A percentile compares a stretch with the other conserved stretches of the same genome.
phyloP scores from a whole-genome alignment of 2,888 invertebrate genomes.

The Acrocyrtus sp. region DNA sequence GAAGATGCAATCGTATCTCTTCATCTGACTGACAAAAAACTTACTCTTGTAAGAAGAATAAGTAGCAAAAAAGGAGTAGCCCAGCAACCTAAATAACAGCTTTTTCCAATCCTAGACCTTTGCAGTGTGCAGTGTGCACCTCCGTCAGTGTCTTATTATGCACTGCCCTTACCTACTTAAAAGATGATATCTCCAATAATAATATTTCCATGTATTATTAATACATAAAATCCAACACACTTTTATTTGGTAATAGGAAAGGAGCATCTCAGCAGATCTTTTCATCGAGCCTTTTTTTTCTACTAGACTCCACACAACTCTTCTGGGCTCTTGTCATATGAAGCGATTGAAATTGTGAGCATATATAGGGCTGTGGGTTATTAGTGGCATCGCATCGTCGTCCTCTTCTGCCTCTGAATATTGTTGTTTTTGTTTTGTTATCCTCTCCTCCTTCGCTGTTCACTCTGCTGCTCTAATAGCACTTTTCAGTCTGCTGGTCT shows the following conservation, averaged over 20 bases:
- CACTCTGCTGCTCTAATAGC: no score
- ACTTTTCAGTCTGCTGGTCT: no score
- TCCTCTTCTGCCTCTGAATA: no score
- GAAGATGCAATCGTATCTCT: no score
- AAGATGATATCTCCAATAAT: background rate
- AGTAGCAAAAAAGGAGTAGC: no score
- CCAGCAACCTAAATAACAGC: no score
- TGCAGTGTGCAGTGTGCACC: constrained; percentile 4
- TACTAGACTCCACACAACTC: background rate
- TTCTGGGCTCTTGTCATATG: constrained; percentile 5
- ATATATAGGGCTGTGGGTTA: constrained; percentile 50
- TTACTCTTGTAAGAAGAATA: constrained; percentile 9
- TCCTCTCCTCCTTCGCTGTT: no score
- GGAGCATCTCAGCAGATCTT: no score
- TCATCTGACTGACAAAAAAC: constrained; percentile 18
- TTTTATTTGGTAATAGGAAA: no score
- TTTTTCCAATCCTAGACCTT: background rate
- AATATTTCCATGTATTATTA: no score
- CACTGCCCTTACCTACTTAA: background rate
- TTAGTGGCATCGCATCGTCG: no score
- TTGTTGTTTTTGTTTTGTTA: constrained; percentile 10
- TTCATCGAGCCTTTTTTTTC: constrained; percentile 23
- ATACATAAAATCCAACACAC: no score
- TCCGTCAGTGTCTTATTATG: background rate
- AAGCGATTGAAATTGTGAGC: constrained; percentile 28